These are phyloP conservation scores for Eristalis tenax DNA, from an alignment of 2,888 invertebrate genomes.

Conservation along the genomic window DNA sequence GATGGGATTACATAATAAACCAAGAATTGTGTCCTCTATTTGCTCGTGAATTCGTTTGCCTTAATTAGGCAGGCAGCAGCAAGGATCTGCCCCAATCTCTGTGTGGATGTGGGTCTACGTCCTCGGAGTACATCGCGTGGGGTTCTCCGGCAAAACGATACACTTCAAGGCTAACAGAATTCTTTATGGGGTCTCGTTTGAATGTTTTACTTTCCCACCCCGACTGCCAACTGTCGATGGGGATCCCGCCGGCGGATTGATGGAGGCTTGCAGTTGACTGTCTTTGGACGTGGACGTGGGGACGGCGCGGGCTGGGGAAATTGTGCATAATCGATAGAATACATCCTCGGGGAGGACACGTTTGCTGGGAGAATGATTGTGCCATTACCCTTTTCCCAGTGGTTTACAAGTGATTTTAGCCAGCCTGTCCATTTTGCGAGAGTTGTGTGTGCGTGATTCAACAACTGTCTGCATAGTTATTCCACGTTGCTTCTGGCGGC, in stretches of 20 bases:
- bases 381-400: background rate
- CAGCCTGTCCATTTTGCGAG: background rate
- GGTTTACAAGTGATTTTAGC: background rate
- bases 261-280: background rate
- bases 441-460: background rate
- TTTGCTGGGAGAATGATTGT: background rate
- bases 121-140: background rate
- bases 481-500: background rate
- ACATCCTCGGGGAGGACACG: background rate
- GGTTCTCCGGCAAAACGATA: too few species aligned
- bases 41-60: background rate
- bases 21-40: background rate
- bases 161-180: background rate
- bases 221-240: background rate
- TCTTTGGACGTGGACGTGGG: background rate
- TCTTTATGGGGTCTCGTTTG: background rate
- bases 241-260: background rate
- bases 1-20: background rate
- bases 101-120: background rate
- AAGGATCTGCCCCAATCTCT: background rate
- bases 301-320: background rate
- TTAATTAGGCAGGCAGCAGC: background rate
- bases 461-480: background rate
- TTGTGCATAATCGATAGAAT: background rate
- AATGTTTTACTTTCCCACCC: background rate